Base-by-base conservation (phyloP, 2,113 vertebrate species). In the Propithecus coquereli region DNA sequence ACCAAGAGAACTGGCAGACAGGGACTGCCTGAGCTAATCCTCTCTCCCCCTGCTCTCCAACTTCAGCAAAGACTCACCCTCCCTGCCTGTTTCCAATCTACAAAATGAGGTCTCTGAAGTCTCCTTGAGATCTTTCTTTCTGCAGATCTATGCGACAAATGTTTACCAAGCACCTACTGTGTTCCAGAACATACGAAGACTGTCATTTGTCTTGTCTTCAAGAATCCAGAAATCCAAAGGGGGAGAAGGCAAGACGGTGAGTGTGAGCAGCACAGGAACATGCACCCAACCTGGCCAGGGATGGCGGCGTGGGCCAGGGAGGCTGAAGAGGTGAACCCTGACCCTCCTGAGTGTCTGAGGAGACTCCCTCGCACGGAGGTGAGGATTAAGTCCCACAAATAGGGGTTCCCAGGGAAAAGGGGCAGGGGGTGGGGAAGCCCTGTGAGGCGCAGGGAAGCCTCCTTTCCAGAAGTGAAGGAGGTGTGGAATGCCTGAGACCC, bases 211-310 rank as follows among this genome's bases (percentile, higher is more conserved):
- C 34, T 20, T 3, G 9, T 17, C 37, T n/a, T 71, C 45, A 47
- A 81, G 54, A 63, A 80, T 18, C 54, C 40, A 52, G 74, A 79
- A n/a, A n/a, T 43, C 16, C 34, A 30, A 18, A 2, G 0, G 11
- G 54, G 52, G n/a, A 40, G 43, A 23, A 77, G n/a, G 16, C 25
- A 23, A 17, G 23, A 6, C 5, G n/a, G 4, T 2, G 2, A 30
- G 20, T 0, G 34, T 37, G 54, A 57, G 73, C 25, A 73, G 30
- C 40, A 9, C 34, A 34, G 0, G 25, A 13, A 12, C 8, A 5
- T 5, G 43, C 13, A 11, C 13, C 32, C 13, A 30, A 22, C 32
- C 9, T 14, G 25, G 52, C 8, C 25, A 5, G 23, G 23, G 23
- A 2, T 8, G 43, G 6, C 8, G 12, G 14, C 6, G 18, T 30